Evolutionary conservation across 23 tunicate species (phyloP).

Genomic region (Corella eumyota): DNA sequence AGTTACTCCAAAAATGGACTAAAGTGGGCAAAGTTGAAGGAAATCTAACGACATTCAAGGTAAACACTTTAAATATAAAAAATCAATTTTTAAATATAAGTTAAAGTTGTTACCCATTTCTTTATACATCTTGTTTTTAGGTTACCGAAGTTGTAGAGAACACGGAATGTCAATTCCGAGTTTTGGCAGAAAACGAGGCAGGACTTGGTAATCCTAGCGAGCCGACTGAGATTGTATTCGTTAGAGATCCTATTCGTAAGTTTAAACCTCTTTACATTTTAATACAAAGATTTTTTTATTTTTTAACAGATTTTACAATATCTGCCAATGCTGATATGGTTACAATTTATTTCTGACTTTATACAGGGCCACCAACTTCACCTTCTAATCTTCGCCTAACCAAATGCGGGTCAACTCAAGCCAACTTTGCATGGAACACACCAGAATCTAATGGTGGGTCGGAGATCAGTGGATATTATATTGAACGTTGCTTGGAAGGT

Average conservation of each 20-base stretch:
- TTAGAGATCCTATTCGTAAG: conserved; percentile 76
- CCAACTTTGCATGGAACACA: conserved; percentile 51
- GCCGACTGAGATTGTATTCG: conserved; percentile 41
- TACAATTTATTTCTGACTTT: too few relatives aligned
- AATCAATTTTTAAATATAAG: too few relatives aligned
- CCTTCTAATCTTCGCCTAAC: conserved; percentile 48
- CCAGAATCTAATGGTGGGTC: conserved; percentile 79
- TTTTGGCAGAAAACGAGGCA: conserved; percentile 89
- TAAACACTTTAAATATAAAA: background rate
- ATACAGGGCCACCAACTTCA: conserved; percentile 49
- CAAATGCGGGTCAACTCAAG: conserved; percentile 31
- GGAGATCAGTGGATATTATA: conserved; percentile 67
- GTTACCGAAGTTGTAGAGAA: conserved; percentile 69
- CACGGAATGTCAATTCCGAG: conserved; percentile 80
- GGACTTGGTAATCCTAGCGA: conserved; percentile 80
- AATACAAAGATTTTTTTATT: background rate
- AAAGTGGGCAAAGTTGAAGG: conserved; percentile 47
- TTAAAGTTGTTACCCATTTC: too few relatives aligned
- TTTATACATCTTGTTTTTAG: conserved; percentile 3
- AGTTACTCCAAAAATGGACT: conserved; percentile 46
- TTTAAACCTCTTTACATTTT: background rate
- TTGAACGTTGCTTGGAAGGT: conserved; percentile 89
- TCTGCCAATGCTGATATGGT: too few relatives aligned
- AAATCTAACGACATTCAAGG: conserved; percentile 28
- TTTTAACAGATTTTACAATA: background rate